A percentile compares a stretch with the other conserved stretches of the same genome.
These are phyloP conservation scores for Leucophora obtusa DNA, from an alignment of 2,888 invertebrate genomes.

Conservation along the genomic window DNA sequence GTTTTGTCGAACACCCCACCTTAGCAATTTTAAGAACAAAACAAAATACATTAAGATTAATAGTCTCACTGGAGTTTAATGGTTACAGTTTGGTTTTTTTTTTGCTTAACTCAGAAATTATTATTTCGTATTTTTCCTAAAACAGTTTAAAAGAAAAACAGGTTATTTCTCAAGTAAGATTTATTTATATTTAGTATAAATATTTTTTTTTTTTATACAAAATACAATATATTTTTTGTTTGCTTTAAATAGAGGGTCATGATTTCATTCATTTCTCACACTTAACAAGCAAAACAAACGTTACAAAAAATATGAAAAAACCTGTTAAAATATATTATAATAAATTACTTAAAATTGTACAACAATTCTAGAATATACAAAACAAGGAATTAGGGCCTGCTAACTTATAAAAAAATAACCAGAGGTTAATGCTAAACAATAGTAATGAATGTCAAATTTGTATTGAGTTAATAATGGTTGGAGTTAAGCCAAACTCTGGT, in stretches of 20 bases:
- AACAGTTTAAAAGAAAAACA: slow-evolving; percentile 11
- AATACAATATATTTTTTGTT: slow-evolving; percentile 21
- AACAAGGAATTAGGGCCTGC: too few relatives aligned
- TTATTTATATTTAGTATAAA: slow-evolving; percentile 20
- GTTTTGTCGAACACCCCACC: not conserved
- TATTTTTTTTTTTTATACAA: slow-evolving; percentile 26
- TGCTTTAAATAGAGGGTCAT: slow-evolving; percentile 29
- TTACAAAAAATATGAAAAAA: not conserved
- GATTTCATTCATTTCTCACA: slow-evolving; percentile 58
- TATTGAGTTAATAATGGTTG: too few relatives aligned
- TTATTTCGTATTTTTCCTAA: not conserved
- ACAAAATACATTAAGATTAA: slow-evolving; percentile 52
- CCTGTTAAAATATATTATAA: slow-evolving; percentile 32
- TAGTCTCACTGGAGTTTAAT: slow-evolving; percentile 60
- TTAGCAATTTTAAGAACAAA: not conserved
- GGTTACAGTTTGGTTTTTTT: slow-evolving; percentile 36
- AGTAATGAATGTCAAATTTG: too few relatives aligned
- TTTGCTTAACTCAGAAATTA: not conserved
- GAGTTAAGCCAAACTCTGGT: too few relatives aligned
- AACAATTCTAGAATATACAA: not conserved
- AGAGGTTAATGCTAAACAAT: too few relatives aligned
- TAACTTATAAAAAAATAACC: too few relatives aligned
- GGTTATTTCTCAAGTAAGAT: not conserved
- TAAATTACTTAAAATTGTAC: slow-evolving; percentile 21
- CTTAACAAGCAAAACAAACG: slow-evolving; percentile 18